Evolutionary conservation across 2,888 invertebrate genomes (phyloP).

Genomic region (Mythimna lalbum): DNA sequence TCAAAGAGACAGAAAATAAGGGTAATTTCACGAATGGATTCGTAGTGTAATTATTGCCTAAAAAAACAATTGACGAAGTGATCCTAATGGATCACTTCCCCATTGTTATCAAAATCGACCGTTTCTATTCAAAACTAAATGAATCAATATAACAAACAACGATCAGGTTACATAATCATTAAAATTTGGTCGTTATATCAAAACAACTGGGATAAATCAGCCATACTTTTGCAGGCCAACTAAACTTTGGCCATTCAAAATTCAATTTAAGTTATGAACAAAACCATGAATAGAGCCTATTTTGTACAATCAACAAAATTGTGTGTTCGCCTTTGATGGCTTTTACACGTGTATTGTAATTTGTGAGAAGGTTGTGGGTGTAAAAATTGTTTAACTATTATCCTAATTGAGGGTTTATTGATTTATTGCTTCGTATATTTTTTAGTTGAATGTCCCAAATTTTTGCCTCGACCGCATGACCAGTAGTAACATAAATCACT

Average conservation of each 20-base stretch:
- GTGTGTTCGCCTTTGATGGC: constrained; percentile 17
- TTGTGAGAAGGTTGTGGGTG: neutral
- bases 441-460: neutral
- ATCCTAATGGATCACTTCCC: no score
- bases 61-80: no score
- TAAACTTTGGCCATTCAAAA: constrained; percentile 68
- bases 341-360: neutral
- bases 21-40: no score
- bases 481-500: no score
- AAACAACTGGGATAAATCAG: constrained; percentile 62
- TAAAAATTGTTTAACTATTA: neutral
- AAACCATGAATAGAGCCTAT: constrained; percentile 52
- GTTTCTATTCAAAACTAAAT: constrained; percentile 1
- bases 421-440: neutral
- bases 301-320: constrained; percentile 39
- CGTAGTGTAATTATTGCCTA: no score
- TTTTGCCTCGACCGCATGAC: no score
- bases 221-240: constrained; percentile 60
- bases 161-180: constrained; percentile 9
- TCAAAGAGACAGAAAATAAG: no score
- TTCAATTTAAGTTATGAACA: constrained; percentile 71
- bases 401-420: neutral
- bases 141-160: constrained; percentile 7
- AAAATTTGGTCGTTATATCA: constrained; percentile 21
- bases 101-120: neutral